Base-by-base conservation (phyloP, 2,888 invertebrate genomes). In the Pyralis farinalis region DNA sequence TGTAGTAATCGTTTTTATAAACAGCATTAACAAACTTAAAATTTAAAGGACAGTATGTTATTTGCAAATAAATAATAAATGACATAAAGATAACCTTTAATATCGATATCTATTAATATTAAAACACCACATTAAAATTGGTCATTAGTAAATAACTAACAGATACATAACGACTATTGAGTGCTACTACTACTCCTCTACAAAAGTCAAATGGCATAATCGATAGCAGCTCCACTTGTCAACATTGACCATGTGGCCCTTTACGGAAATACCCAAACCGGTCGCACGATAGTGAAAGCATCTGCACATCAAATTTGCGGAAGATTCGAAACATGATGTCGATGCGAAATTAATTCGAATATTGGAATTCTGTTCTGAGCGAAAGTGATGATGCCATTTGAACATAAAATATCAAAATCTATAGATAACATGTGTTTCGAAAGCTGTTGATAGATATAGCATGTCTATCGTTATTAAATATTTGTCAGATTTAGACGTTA, bases 241-340 rank as follows among this genome's bases (percentile, higher is more conserved):
- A 50, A 33, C 44, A 47, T 39, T 49, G 49, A 43, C 48, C 47
- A 37, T 39, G 43, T 36, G 36, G 47, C 43, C 53, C 52, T 57
- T 60, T 5, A 7, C 49, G 69, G 65, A 70, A 63, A 60, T 58
- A 53, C 55, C 32, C 47, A 43, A 56, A 60, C 63, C 63, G 61
- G 63, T 63, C 55, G 44, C 42, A 40, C 33, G 66, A 75, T 64
- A 76, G 77, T 75, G 76, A 77, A 77, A 75, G 75, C 67, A 54
- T n/a, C n/a, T n/a, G n/a, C 46, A 46, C 43, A 37, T 25, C 25
- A 25, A 25, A 25, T 25, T 25, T 7, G 25, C 25, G 7, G 7
- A 25, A 3, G 25, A 25, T 25, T 25, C 3, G 25, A 25, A 25
- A 25, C 25, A 25, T 25, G 5, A 25, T 51, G 54, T 42, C 36